These are phyloP conservation scores for Spodoptera littoralis DNA, from an alignment of 2,888 invertebrate species.

Conservation along the genomic window DNA sequence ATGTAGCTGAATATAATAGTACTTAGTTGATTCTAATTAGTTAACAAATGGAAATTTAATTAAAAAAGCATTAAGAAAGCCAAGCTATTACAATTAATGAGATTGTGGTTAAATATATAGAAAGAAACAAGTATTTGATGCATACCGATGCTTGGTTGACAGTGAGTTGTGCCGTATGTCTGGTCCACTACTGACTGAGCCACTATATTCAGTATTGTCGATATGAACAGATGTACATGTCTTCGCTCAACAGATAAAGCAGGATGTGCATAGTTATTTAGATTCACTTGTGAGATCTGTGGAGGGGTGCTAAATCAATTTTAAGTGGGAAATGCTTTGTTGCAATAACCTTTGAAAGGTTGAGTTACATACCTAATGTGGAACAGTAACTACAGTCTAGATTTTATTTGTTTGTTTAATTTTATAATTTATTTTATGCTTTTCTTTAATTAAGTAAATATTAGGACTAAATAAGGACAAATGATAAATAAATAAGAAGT, in stretches of 20 bases:
- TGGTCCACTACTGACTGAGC: slow-evolving; percentile 10
- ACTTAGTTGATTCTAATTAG: too few species aligned
- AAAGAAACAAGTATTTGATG: neutral
- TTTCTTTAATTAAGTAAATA: too few species aligned
- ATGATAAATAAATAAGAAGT: too few species aligned
- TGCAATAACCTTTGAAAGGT: slow-evolving; percentile 30
- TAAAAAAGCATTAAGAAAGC: too few species aligned
- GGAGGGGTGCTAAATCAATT: slow-evolving; percentile 47
- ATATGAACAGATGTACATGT: slow-evolving; percentile 32
- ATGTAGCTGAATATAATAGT: too few species aligned
- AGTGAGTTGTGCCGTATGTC: neutral
- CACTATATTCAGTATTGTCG: slow-evolving; percentile 25
- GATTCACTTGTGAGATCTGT: slow-evolving; percentile 40
- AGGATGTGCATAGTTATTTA: slow-evolving; percentile 49
- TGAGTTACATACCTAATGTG: neutral
- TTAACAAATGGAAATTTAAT: too few species aligned
- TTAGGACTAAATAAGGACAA: too few species aligned
- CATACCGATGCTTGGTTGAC: slow-evolving; percentile 15
- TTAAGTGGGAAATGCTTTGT: slow-evolving; percentile 46
- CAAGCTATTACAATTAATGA: too few species aligned
- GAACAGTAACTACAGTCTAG: neutral
- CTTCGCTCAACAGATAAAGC: slow-evolving; percentile 39
- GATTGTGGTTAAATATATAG: neutral
- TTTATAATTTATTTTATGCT: neutral
- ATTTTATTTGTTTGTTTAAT: neutral